Evolutionary conservation across 2,113 vertebrate genomes (phyloP).

Genomic region (Nothoprocta perdicaria): DNA sequence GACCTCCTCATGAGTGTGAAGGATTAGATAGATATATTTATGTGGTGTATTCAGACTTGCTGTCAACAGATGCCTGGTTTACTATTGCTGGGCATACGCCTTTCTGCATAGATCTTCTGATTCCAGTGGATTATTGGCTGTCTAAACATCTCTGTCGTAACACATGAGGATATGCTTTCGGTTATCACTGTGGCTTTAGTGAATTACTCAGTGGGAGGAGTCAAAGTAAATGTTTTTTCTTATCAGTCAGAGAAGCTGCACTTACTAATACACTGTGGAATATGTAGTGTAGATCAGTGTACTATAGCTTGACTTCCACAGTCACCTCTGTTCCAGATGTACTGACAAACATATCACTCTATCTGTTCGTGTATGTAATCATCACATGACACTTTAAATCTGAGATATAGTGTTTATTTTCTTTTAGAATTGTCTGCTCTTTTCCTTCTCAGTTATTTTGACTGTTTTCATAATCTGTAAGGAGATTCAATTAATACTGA

Average conservation of each 20-base stretch:
- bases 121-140: constrained; percentile 1
- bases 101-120: neutral
- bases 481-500: neutral
- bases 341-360: constrained; percentile 12
- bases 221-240: constrained; percentile 21
- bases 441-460: neutral
- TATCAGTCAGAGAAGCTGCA: constrained; percentile 1
- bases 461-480: neutral
- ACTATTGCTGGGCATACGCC: neutral
- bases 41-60: neutral
- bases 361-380: neutral
- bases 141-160: neutral
- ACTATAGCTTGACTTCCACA: neutral
- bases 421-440: neutral
- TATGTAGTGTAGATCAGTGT: neutral
- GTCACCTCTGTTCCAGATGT: neutral
- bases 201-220: constrained; percentile 9
- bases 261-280: neutral
- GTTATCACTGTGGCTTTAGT: neutral
- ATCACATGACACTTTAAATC: neutral
- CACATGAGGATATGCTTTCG: neutral
- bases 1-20: neutral
- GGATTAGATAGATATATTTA: neutral
- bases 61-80: neutral
- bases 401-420: neutral